Conservation (phyloP, 2,113 vertebrate genomes). For the Caracal caracal region DNA sequence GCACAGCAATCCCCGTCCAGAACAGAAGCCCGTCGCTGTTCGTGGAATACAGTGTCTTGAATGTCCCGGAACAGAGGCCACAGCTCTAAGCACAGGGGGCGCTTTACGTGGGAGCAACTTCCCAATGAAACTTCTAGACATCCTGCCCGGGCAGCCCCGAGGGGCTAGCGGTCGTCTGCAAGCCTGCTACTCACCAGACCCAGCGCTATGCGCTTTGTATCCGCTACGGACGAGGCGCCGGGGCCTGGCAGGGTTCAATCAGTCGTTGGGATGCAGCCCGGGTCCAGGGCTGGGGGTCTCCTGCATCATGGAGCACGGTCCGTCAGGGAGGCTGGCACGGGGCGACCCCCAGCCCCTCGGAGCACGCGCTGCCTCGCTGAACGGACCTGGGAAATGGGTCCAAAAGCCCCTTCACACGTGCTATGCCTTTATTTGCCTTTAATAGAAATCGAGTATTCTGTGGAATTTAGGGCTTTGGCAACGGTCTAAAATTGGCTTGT, state of each 20-base stretch:
- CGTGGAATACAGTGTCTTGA: accelerated
- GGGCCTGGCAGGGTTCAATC: accelerated
- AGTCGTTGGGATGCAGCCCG: accelerated
- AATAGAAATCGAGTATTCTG: background rate
- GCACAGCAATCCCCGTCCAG: accelerated
- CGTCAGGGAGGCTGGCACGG: accelerated
- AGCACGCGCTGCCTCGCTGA: background rate
- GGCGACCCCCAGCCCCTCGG: background rate
- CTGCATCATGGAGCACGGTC: accelerated
- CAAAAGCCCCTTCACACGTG: background rate
- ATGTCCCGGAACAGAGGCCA: background rate
- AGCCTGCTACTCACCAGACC: accelerated
- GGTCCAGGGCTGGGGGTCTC: accelerated
- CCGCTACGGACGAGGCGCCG: background rate
- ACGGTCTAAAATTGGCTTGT: background rate
- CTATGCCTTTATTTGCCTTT: background rate
- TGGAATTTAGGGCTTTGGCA: constrained; percentile 27
- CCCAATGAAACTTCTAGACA: accelerated
- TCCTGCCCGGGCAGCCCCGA: no score
- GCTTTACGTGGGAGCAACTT: no score
- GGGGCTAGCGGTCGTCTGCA: accelerated
- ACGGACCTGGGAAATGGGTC: background rate
- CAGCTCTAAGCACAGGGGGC: accelerated
- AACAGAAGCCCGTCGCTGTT: no score
- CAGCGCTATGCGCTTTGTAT: accelerated